A percentile compares a stretch with the other conserved stretches of the same genome.
phyloP scores from a whole-genome alignment of 2,113 vertebrate genomes.

The Piprites chloris region DNA sequence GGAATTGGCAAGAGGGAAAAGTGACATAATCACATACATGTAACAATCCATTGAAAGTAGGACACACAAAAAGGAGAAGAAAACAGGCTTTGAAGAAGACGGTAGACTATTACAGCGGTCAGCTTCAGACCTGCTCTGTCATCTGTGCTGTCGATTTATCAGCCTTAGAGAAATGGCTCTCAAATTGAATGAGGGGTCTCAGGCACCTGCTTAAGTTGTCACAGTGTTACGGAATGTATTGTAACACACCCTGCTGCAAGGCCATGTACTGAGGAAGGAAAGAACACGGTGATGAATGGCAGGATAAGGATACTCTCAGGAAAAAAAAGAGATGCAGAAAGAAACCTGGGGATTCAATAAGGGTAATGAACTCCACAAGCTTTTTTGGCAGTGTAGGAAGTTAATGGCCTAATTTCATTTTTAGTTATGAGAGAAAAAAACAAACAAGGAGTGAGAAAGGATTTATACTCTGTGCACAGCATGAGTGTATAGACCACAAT shows the following conservation, averaged over 20 bases:
- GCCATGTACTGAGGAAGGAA: neutral
- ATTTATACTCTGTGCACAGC: neutral
- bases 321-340: neutral
- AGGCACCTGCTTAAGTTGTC: neutral
- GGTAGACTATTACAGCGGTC: neutral
- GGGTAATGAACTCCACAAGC: neutral
- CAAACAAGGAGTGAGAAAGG: neutral
- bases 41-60: constrained; percentile 63
- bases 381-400: neutral
- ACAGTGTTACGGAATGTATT: neutral
- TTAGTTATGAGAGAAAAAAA: neutral
- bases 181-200: neutral
- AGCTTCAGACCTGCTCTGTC: constrained; percentile 14
- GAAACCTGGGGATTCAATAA: neutral
- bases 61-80: constrained; percentile 50
- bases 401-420: neutral
- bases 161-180: neutral
- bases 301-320: neutral
- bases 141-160: neutral
- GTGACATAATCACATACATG: constrained; percentile 63
- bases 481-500: neutral
- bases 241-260: neutral
- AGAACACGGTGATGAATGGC: neutral
- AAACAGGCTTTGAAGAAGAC: constrained; percentile 50
- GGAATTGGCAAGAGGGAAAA: constrained; percentile 61